Base-by-base conservation (phyloP, 1,140 invertebrate species). In the Cyphomyrmex costatus region DNA sequence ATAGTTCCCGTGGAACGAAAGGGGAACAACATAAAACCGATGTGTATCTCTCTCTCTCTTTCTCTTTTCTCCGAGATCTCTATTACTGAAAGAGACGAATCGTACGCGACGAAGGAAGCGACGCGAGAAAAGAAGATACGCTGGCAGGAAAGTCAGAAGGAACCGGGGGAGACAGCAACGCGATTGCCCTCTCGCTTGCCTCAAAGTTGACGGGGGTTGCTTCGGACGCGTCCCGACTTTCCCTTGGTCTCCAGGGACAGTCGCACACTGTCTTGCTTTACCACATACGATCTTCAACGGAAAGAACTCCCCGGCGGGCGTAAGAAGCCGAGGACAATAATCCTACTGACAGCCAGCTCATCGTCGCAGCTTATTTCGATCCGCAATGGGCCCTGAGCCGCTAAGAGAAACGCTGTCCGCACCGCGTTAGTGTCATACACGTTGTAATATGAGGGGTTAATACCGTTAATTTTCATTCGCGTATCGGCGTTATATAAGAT, bases 301-400 rank as follows among this genome's bases (percentile, higher is more conserved):
- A 88, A 86, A 88, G 89, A 86, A 89, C 91, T 92, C 88, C 85
- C 68, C 68, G 76, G 30, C 86, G 86, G 85, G 92, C 93, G 94
- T 95, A 95, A 95, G 93, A 95, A 93, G 90, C 90, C 91, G 90
- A 92, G 93, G 95, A 95, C 95, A 95, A 95, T 95, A 95, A 95
- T 95, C 93, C 94, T 89, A 90, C 93, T 95, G 94, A 95, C 95
- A 94, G 93, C 79, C 91, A 91, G 88, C 84, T 92, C 91, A 89
- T 90, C 91, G 92, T 92, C 91, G 90, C 87, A 87, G 92, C 93
- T 95, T 95, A 95, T 93, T 93, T 91, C 91, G 86, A 78, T 85
- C 66, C 89, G 73, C 85, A 65, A 56, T 56, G 53, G 83, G 88
- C 76, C 66, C 71, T 90, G 83, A 91, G 78, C 83, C 90, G 80